A percentile compares a stretch with the other conserved stretches of the same genome.
Conservation (phyloP, 2,888 invertebrate genomes). For the Furcula furcula region DNA sequence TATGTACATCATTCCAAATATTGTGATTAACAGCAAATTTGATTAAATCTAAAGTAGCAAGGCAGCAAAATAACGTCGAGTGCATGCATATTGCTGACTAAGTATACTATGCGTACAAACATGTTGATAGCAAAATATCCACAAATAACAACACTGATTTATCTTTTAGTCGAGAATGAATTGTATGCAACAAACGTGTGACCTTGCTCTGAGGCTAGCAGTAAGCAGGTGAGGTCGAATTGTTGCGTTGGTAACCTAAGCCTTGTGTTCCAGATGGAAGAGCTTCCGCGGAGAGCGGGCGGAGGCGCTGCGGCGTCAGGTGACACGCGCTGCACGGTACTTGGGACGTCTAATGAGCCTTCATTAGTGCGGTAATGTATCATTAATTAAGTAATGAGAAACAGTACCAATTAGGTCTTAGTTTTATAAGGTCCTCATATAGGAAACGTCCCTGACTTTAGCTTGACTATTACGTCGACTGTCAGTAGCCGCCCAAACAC, state of each 20-base stretch:
- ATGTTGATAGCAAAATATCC: background rate
- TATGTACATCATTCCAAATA: too few species aligned
- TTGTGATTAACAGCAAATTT: too few species aligned
- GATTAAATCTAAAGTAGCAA: too few species aligned
- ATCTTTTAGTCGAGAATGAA: slow-evolving; percentile 1
- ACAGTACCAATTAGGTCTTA: too few species aligned
- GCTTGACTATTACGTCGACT: too few species aligned
- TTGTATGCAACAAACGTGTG: slow-evolving; percentile 13
- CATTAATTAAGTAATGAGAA: background rate
- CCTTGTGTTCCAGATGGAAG: slow-evolving; percentile 72
- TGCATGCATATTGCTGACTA: too few species aligned
- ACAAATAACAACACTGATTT: background rate
- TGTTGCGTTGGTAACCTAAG: slow-evolving; percentile 45
- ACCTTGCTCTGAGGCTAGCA: slow-evolving; percentile 22
- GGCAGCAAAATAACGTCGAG: too few species aligned
- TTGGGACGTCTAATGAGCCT: slow-evolving; percentile 49
- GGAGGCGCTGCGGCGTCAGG: slow-evolving; percentile 64
- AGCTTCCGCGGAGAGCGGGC: slow-evolving; percentile 62
- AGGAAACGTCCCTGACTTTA: too few species aligned
- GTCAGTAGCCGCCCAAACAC: too few species aligned
- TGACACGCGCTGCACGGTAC: slow-evolving; percentile 62
- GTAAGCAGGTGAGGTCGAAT: slow-evolving; percentile 22
- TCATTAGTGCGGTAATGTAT: slow-evolving; percentile 51
- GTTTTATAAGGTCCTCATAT: too few species aligned
- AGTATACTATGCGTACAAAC: background rate